Percentiles rank a stretch among this genome's conserved stretches.
Evolutionary conservation across 1,140 invertebrate genomes (phyloP).

Genomic region (Drusus annulatus): DNA sequence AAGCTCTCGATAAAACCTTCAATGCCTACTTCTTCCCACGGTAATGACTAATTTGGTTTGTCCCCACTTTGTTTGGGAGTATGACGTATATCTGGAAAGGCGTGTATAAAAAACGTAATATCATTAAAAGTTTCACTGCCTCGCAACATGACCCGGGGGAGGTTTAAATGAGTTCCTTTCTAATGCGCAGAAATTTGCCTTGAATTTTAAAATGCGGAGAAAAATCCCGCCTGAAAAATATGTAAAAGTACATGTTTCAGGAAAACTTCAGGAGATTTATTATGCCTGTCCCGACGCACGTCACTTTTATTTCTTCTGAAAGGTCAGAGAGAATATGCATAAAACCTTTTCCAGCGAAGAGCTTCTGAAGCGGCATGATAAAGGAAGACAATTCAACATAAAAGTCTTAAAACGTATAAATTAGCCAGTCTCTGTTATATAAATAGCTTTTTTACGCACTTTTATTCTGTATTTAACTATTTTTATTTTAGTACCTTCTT

Average conservation of each 20-base stretch:
- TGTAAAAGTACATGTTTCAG: slow-evolving; percentile 10
- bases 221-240: slow-evolving; percentile 32
- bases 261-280: slow-evolving; percentile 29
- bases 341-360: slow-evolving; percentile 21
- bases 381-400: slow-evolving; percentile 31
- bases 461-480: background rate
- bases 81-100: background rate
- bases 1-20: too few relatives aligned
- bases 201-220: slow-evolving; percentile 32
- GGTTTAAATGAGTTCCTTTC: slow-evolving; percentile 40
- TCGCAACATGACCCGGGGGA: slow-evolving; percentile 9
- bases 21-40: background rate
- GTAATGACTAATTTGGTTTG: slow-evolving; percentile 19
- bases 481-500: background rate
- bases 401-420: slow-evolving; percentile 27
- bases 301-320: slow-evolving; percentile 31
- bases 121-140: slow-evolving; percentile 34
- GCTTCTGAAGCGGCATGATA: slow-evolving; percentile 27
- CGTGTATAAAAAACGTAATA: slow-evolving; percentile 23
- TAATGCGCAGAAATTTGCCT: slow-evolving; percentile 40
- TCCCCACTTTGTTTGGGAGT: background rate
- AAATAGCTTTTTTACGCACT: too few relatives aligned
- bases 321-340: slow-evolving; percentile 41
- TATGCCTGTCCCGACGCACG: slow-evolving; percentile 21
- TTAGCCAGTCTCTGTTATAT: background rate